These are phyloP conservation scores for Acinonyx jubatus DNA, from an alignment of 2,113 vertebrate genomes.

Conservation along the genomic window DNA sequence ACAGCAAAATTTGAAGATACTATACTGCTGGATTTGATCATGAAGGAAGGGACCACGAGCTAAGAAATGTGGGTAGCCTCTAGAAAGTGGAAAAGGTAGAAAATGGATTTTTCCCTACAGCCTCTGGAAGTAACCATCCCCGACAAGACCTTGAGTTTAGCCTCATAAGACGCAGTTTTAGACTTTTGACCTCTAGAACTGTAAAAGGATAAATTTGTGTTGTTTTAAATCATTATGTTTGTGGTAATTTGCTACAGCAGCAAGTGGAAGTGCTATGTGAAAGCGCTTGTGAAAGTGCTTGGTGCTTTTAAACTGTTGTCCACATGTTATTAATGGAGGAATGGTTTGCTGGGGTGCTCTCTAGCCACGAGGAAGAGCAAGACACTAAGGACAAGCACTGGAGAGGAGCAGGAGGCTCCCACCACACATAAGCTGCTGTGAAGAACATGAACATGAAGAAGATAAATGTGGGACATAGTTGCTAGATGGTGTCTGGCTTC, in stretches of 20 bases:
- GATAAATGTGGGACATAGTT: not conserved
- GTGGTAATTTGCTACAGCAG: not conserved
- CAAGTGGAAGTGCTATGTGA: not conserved
- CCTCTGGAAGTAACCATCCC: not conserved
- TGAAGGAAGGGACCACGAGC: no score
- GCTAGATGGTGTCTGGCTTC: not conserved
- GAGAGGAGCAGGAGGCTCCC: not conserved
- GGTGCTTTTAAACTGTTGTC: not conserved
- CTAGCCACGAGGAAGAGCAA: not conserved
- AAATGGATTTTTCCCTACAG: not conserved
- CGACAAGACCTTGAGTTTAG: not conserved
- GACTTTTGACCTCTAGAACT: not conserved
- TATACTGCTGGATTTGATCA: not conserved
- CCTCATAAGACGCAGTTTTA: not conserved
- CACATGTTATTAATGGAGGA: not conserved
- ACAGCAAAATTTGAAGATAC: not conserved
- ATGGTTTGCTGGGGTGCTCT: not conserved
- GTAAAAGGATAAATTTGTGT: not conserved
- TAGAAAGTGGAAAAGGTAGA: not conserved
- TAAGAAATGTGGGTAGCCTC: not conserved
- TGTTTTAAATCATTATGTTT: not conserved
- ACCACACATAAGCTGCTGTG: not conserved
- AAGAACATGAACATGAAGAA: not conserved
- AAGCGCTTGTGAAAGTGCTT: not conserved
- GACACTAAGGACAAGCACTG: not conserved